Percentiles rank a stretch among this genome's conserved stretches.
phyloP scores from a whole-genome alignment of 2,113 vertebrate species.

The Hypanus sabinus region DNA sequence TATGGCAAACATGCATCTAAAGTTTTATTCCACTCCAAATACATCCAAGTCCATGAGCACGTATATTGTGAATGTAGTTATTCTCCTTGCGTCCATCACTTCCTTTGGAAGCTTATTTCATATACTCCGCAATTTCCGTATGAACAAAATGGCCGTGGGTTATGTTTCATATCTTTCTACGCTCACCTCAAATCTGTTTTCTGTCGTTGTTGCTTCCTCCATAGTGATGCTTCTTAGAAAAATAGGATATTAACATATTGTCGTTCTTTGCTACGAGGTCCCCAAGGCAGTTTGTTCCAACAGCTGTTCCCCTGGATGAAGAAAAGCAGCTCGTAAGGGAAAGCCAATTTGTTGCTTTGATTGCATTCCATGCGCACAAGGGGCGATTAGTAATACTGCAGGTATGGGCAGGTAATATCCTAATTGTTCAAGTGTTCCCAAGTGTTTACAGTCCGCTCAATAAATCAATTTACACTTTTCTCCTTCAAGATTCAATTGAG shows the following conservation, averaged over 20 bases:
- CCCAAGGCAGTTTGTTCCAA: not conserved
- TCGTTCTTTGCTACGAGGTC: not conserved
- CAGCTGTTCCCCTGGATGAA: not conserved
- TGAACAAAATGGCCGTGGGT: too few relatives aligned
- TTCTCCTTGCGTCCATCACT: too few relatives aligned
- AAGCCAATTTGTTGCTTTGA: not conserved
- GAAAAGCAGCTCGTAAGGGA: not conserved
- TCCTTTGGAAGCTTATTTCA: too few relatives aligned
- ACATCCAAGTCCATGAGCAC: too few relatives aligned
- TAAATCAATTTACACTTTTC: not conserved
- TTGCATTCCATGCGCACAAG: not conserved
- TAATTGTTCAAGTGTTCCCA: not conserved
- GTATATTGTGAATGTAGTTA: too few relatives aligned
- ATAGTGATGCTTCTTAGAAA: too few relatives aligned
- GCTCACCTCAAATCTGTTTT: too few relatives aligned
- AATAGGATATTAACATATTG: not conserved
- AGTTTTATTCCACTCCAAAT: too few relatives aligned
- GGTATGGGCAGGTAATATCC: not conserved
- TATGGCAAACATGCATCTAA: too few relatives aligned
- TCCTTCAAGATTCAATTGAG: not conserved
- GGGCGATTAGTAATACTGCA: not conserved
- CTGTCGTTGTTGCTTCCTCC: too few relatives aligned
- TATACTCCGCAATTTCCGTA: too few relatives aligned
- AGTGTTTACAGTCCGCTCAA: not conserved
- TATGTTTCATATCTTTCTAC: too few relatives aligned